Evolutionary conservation across 2,113 vertebrate species (phyloP), one percentile per base, ranked within the genome.

Genomic region (Anguilla japonica): DNA sequence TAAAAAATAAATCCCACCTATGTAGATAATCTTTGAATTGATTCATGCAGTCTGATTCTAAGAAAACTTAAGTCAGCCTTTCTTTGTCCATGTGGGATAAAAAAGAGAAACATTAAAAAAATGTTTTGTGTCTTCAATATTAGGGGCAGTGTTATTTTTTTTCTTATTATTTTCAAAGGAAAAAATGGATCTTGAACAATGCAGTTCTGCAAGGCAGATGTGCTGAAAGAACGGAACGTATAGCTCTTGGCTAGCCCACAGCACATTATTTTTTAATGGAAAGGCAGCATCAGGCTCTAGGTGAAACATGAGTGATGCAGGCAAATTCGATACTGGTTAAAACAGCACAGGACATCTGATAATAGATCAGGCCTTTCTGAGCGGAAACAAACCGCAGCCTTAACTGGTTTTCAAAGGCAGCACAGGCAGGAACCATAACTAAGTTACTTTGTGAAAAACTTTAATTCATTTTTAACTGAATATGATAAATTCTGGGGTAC

Each of bases 301-400:
- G n/a, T 75, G 71, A 75, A 75, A 75, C 71, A 13, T 34, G 71
- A 75, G 71, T 71, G 71, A 29, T 34, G 26, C 11, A 13, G 11
- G 34, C 71, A 9, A 75, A 75, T 14, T 29, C 67, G 86, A 90
- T 75, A 83, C 88, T 67, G 20, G 82, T 80, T 87, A 56, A 85
- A 82, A 41, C 50, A 84, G 90, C 84, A 91, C 81, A 86, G 82
- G 86, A 88, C 81, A 90, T 75, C 85, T 14, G 53, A 71, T 85
- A 83, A 43, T 84, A 67, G 14, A 63, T 87, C 84, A 41, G 34
- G 18, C 88, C 78, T 57, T 40, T 50, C 78, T 57, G 81, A 89
- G 84, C 41, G 88, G 91, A 91, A 92, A 90, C 87, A 85, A 88
- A 89, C 89, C 63, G 86, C 82, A 80, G 41, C 67, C 34, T 63